Evolutionary conservation across 2,888 invertebrate species (phyloP).

Genomic region (Melanophora roralis): DNA sequence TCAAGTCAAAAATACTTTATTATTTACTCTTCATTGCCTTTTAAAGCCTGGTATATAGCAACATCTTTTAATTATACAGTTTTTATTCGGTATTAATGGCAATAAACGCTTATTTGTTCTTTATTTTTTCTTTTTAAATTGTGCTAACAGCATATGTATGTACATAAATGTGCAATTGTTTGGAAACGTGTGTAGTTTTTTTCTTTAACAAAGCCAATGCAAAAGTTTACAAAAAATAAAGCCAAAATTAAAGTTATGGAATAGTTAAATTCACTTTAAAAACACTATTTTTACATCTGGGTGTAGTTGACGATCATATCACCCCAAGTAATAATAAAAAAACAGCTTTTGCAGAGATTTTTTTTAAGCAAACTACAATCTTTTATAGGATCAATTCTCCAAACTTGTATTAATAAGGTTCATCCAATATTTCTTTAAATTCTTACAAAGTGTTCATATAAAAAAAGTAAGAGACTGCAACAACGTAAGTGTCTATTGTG

Average conservation of each 20-base stretch:
- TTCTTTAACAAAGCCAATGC: background rate
- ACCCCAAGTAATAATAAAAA: no score
- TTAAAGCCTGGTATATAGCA: slow-evolving; percentile 24
- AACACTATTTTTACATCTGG: no score
- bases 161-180: no score
- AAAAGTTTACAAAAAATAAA: background rate
- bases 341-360: no score
- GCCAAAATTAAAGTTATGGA: slow-evolving; percentile 7
- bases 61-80: slow-evolving; percentile 23
- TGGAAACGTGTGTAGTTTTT: background rate
- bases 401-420: no score
- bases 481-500: slow-evolving; percentile 60
- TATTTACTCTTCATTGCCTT: slow-evolving; percentile 35
- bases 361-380: no score
- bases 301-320: background rate
- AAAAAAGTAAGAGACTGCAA: slow-evolving; percentile 64
- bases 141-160: no score
- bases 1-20: slow-evolving; percentile 20
- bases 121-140: no score
- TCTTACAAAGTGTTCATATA: no score
- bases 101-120: no score
- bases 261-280: background rate
- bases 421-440: no score
- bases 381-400: no score
- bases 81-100: slow-evolving; percentile 35